Conservation (phyloP, 2,113 vertebrate species). For the Ctenodactylus gundi region DNA sequence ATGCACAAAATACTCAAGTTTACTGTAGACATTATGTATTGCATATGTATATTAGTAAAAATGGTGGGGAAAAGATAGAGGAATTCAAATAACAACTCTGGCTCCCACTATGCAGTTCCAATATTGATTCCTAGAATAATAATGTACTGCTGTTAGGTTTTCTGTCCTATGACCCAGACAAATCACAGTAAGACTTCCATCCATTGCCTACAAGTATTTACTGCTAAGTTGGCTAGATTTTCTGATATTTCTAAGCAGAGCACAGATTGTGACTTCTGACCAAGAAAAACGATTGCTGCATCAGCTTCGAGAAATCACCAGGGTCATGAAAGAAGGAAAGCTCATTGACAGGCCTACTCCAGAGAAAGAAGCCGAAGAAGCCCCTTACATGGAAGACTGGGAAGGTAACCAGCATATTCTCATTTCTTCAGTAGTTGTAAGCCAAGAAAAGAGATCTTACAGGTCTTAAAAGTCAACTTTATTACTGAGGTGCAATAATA, state of each 20-base stretch:
- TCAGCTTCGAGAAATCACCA: conserved; percentile 95
- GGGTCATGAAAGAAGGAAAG: conserved; percentile 95
- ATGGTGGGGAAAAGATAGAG: too few species aligned
- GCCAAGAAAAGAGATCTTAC: background rate
- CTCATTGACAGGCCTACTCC: conserved; percentile 88
- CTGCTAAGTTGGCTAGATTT: conserved; percentile 31
- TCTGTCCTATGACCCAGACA: background rate
- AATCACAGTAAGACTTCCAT: background rate
- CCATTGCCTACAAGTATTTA: conserved; percentile 1
- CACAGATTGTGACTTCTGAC: conserved; percentile 87
- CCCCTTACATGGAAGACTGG: conserved; percentile 90
- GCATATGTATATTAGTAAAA: too few species aligned
- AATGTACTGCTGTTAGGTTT: background rate
- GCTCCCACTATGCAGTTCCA: background rate
- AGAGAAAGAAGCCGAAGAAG: conserved; percentile 91
- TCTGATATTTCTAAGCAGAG: conserved; percentile 80
- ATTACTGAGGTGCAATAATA: background rate
- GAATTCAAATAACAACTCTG: background rate
- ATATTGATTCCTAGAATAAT: background rate
- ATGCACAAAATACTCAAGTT: too few species aligned
- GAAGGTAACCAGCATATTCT: conserved; percentile 83
- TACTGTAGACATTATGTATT: too few species aligned
- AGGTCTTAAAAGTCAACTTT: background rate
- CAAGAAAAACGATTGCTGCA: conserved; percentile 93
- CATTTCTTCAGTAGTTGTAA: conserved; percentile 17